A percentile compares a stretch with the other conserved stretches of the same genome.
phyloP scores from a whole-genome alignment of 2,888 invertebrate genomes.

The Euspilapteryx auroguttella region DNA sequence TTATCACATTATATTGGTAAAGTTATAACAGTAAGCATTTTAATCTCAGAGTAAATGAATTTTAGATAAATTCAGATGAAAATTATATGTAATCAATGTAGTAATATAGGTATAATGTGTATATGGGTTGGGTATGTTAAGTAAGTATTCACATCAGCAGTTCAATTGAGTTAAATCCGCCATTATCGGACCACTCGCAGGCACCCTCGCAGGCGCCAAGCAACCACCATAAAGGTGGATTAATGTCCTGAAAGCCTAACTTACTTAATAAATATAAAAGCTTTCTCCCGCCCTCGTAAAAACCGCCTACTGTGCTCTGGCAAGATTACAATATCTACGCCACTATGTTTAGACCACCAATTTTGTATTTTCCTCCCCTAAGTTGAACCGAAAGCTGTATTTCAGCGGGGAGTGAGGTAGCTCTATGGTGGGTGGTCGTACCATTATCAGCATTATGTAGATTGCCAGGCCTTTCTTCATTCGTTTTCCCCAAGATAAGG shows the following conservation, averaged over 20 bases:
- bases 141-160: too few species aligned
- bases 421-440: constrained; percentile 23
- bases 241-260: constrained; percentile 60
- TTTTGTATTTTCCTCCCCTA: constrained; percentile 29
- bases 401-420: constrained; percentile 12
- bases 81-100: too few species aligned
- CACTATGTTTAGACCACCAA: constrained; percentile 23
- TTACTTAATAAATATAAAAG: constrained; percentile 65
- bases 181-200: neutral
- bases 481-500: constrained; percentile 50
- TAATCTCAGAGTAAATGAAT: too few species aligned
- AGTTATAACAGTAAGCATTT: too few species aligned
- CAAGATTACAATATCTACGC: constrained; percentile 51
- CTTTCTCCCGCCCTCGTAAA: constrained; percentile 53
- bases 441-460: constrained; percentile 59
- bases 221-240: constrained; percentile 56
- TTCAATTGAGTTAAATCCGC: neutral
- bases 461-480: constrained; percentile 29
- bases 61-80: too few species aligned
- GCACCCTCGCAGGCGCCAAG: constrained; percentile 26
- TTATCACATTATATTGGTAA: too few species aligned
- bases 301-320: constrained; percentile 50
- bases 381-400: constrained; percentile 9
- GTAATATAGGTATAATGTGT: too few species aligned
- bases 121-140: too few species aligned